phyloP scores from a whole-genome alignment of 2,888 invertebrate genomes.

The Napeogenes inachia region DNA sequence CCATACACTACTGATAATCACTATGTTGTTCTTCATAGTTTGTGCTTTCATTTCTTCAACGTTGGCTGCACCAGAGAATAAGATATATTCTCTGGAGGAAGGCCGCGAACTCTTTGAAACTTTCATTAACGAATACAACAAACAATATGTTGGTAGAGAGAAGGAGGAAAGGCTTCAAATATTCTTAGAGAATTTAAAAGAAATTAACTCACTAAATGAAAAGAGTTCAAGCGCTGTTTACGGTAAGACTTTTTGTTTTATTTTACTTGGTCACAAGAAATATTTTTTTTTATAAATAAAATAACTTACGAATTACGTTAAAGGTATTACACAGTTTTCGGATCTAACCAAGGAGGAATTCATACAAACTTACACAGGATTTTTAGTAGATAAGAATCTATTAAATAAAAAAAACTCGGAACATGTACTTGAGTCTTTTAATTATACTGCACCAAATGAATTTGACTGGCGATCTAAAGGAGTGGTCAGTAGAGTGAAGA shows the following conservation, averaged over 20 bases:
- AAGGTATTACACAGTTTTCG: constrained; percentile 25
- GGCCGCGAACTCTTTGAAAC: constrained; percentile 20
- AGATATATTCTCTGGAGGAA: constrained; percentile 19
- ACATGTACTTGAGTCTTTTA: not conserved
- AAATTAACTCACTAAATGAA: constrained; percentile 25
- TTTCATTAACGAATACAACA: constrained; percentile 22
- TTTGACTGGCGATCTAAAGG: constrained; percentile 85
- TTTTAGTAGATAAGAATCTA: not conserved
- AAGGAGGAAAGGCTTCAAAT: constrained; percentile 81
- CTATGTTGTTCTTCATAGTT: not conserved
- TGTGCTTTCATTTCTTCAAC: not conserved
- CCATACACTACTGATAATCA: not conserved
- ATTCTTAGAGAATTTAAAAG: constrained; percentile 26
- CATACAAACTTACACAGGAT: not conserved
- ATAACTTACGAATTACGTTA: not conserved
- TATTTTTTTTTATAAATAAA: too few species aligned
- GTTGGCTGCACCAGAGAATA: not conserved
- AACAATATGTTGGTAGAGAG: constrained; percentile 75
- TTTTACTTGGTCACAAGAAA: too few species aligned
- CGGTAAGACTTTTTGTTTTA: constrained; percentile 20
- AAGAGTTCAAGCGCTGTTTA: constrained; percentile 17
- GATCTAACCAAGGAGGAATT: constrained; percentile 34
- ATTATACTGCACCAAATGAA: constrained; percentile 29
- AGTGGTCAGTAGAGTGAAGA: constrained; percentile 86
- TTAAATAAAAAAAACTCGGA: not conserved